Evolutionary conservation across 2,888 invertebrate species (phyloP).

Genomic region (Xiphydria camelus): DNA sequence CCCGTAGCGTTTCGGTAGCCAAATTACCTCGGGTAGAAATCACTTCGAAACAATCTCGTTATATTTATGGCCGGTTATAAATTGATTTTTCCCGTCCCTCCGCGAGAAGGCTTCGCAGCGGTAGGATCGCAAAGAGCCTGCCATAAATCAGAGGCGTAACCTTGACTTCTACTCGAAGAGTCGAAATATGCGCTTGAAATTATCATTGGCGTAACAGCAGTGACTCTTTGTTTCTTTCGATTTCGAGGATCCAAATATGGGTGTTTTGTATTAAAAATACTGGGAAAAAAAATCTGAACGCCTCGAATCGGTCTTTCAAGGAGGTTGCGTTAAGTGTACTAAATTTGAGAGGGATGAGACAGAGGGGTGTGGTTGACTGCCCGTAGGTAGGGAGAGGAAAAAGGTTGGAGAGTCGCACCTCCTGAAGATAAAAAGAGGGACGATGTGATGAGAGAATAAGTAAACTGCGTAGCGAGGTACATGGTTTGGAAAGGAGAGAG

Average conservation of each 20-base stretch:
- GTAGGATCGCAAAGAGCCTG: too few relatives aligned
- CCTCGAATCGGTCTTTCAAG: conserved; percentile 17
- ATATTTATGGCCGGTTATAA: conserved; percentile 23
- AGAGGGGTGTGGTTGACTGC: conserved; percentile 11
- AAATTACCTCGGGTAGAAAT: conserved; percentile 21
- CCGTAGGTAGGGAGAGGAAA: conserved; percentile 9
- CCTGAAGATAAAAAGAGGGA: background rate
- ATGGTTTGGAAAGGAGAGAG: conserved; percentile 3
- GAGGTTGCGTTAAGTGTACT: conserved; percentile 27
- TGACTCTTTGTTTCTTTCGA: too few relatives aligned
- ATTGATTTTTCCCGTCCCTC: too few relatives aligned
- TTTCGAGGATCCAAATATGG: too few relatives aligned
- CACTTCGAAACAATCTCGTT: too few relatives aligned
- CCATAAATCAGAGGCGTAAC: too few relatives aligned
- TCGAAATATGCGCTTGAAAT: too few relatives aligned
- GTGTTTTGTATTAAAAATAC: too few relatives aligned
- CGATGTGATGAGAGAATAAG: conserved; percentile 14
- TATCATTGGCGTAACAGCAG: too few relatives aligned
- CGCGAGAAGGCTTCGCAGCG: too few relatives aligned
- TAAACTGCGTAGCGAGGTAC: background rate
- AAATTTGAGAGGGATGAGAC: conserved; percentile 13
- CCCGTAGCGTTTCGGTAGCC: conserved; percentile 35
- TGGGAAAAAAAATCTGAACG: too few relatives aligned
- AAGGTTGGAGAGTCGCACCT: conserved; percentile 6
- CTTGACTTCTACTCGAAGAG: too few relatives aligned